phyloP scores from a whole-genome alignment of 37 sponge, comb jelly and placozoan species.

The Aplysina aerophoba region DNA sequence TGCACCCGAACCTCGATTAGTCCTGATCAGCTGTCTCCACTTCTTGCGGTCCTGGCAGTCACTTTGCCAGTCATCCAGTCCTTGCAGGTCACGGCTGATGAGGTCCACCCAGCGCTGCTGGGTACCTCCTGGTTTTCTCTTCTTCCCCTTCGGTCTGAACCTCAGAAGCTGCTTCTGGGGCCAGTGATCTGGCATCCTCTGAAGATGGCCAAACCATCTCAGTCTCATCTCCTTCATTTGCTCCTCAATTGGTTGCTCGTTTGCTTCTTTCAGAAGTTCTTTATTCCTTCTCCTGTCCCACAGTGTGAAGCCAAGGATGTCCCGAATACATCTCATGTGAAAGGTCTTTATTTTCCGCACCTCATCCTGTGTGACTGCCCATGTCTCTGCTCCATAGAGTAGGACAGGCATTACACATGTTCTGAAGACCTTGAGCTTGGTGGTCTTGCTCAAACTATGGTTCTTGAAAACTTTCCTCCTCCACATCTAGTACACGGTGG shows the following conservation, averaged over 20 bases:
- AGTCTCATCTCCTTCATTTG: conserved; percentile 27
- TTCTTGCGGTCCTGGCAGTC: conserved; percentile 7
- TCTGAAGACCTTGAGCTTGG: no score
- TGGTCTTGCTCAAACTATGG: no score
- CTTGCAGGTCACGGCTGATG: conserved; percentile 25
- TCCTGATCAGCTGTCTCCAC: conserved; percentile 25
- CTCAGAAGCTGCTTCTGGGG: conserved; percentile 14
- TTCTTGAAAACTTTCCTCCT: no score
- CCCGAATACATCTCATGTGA: no score
- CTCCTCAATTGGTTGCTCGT: conserved; percentile 9
- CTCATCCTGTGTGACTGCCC: no score
- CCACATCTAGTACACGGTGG: no score
- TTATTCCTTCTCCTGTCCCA: no score
- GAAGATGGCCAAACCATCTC: conserved; percentile 27
- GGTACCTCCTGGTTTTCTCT: conserved; percentile 27
- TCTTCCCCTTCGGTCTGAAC: conserved; percentile 30
- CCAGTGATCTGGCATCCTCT: conserved; percentile 26
- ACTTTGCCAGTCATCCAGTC: conserved; percentile 21
- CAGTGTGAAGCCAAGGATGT: no score
- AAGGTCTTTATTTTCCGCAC: no score
- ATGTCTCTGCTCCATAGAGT: no score
- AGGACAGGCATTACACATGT: no score
- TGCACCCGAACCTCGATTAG: not conserved
- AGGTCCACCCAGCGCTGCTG: conserved; percentile 22
- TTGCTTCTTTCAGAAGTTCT: no score